Conservation (phyloP, 1,140 invertebrate genomes). For the Drosophila miranda region DNA sequence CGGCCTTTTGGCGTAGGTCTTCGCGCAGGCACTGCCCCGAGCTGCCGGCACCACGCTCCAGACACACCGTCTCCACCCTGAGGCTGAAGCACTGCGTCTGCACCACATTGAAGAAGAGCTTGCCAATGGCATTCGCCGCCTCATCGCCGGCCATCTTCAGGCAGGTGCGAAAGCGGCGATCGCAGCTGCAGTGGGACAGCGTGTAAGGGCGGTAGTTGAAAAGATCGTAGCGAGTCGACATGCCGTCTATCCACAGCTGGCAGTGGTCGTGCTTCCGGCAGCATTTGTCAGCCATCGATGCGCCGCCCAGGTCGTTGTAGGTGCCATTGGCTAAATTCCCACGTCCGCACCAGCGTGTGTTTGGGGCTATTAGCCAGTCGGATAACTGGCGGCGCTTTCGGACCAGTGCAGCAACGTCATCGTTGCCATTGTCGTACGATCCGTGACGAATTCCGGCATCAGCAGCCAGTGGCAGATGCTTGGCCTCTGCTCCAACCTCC, state of each 20-base stretch:
- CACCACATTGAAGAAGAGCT: conserved; percentile 96
- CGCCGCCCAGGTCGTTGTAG: conserved; percentile 88
- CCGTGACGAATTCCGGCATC: conserved; percentile 43
- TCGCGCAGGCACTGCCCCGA: conserved; percentile 87
- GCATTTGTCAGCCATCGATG: conserved; percentile 88
- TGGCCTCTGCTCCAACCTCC: conserved; percentile 33
- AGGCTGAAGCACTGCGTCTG: conserved; percentile 96
- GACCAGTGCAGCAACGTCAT: conserved; percentile 12
- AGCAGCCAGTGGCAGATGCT: conserved; percentile 51
- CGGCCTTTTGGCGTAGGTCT: conserved; percentile 88
- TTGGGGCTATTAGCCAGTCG: conserved; percentile 87
- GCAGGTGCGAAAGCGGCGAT: conserved; percentile 94
- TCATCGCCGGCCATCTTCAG: conserved; percentile 92
- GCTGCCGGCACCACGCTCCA: conserved; percentile 88
- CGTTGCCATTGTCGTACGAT: conserved; percentile 59
- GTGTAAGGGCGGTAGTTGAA: conserved; percentile 93
- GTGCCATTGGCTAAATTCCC: conserved; percentile 86
- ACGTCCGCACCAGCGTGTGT: conserved; percentile 93
- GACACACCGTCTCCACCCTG: conserved; percentile 89
- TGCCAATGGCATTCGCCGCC: conserved; percentile 94
- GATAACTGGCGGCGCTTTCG: conserved; percentile 82
- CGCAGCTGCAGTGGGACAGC: conserved; percentile 93
- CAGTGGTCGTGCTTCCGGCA: conserved; percentile 92
- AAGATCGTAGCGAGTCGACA: conserved; percentile 87
- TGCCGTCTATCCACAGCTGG: conserved; percentile 86